Evolutionary conservation across 2,888 invertebrate species (phyloP).

Genomic region (Marasmarcha lunaedactyla): DNA sequence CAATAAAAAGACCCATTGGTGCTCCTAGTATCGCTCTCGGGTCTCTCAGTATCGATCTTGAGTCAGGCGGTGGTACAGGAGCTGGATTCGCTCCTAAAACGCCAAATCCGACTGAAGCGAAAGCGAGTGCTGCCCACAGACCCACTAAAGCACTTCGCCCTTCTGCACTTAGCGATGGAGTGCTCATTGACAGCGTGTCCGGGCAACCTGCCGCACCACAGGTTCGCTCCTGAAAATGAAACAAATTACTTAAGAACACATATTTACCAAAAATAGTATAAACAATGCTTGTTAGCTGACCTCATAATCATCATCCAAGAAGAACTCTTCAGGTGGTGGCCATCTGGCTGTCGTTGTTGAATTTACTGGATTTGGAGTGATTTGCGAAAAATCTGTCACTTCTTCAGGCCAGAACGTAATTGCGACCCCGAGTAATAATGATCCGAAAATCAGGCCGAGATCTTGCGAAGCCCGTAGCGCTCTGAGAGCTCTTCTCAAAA

Average conservation of each 20-base stretch:
- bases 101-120: constrained; percentile 36
- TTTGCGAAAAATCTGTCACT: constrained; percentile 47
- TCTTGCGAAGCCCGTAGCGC: constrained; percentile 59
- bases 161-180: constrained; percentile 38
- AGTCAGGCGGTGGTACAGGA: constrained; percentile 44
- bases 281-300: too few relatives aligned
- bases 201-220: constrained; percentile 56
- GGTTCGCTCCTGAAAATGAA: constrained; percentile 42
- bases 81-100: constrained; percentile 43
- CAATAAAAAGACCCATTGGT: constrained; percentile 84
- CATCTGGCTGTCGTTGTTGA: constrained; percentile 42
- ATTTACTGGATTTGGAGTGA: constrained; percentile 42
- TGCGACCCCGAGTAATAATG: constrained; percentile 46
- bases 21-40: constrained; percentile 76
- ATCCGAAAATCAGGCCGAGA: constrained; percentile 49
- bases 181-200: constrained; percentile 35
- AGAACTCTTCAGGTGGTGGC: constrained; percentile 62
- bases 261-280: too few relatives aligned
- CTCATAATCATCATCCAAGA: constrained; percentile 68
- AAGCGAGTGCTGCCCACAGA: constrained; percentile 41
- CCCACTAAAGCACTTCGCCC: constrained; percentile 43
- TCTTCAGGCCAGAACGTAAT: constrained; percentile 63
- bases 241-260: too few relatives aligned
- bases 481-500: constrained; percentile 47
- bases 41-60: constrained; percentile 61